Evolutionary conservation across 53 echinoderm and acorn worm genomes (phyloP).

Genomic region (Zoroaster sp.): DNA sequence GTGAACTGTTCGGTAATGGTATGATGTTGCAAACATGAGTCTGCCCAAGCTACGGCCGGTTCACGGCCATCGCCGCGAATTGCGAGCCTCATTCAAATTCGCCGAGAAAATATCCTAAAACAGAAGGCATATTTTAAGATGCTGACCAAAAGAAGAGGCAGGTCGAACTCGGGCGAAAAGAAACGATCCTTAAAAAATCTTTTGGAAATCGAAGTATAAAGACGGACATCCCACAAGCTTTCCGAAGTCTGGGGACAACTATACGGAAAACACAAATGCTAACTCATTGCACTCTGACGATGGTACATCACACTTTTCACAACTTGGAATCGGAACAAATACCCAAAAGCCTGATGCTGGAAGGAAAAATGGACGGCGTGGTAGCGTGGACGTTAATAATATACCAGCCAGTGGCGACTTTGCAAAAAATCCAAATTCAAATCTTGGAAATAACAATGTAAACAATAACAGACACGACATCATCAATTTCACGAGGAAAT

Average conservation of each 20-base stretch:
- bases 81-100: not conserved
- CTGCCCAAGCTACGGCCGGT: not conserved
- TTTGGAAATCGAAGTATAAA: not conserved
- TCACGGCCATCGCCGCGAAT: not conserved
- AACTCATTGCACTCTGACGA: not conserved
- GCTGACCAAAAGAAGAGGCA: slow-evolving; percentile 6
- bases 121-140: not conserved
- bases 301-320: not conserved
- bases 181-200: not conserved
- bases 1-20: too few relatives aligned
- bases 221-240: too few relatives aligned
- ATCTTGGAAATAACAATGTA: not conserved
- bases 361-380: not conserved
- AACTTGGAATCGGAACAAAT: not conserved
- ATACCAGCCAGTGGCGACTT: not conserved
- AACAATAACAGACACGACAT: not conserved
- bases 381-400: not conserved
- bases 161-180: not conserved
- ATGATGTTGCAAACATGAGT: not conserved
- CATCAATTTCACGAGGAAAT: not conserved
- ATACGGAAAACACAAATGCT: not conserved
- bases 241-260: not conserved
- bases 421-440: not conserved
- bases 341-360: not conserved
- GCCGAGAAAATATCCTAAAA: slow-evolving; percentile 1